Percentiles rank a stretch among this genome's conserved stretches.
These are phyloP conservation scores for Synanthedon formicaeformis DNA, from an alignment of 2,888 invertebrate genomes.

Conservation along the genomic window DNA sequence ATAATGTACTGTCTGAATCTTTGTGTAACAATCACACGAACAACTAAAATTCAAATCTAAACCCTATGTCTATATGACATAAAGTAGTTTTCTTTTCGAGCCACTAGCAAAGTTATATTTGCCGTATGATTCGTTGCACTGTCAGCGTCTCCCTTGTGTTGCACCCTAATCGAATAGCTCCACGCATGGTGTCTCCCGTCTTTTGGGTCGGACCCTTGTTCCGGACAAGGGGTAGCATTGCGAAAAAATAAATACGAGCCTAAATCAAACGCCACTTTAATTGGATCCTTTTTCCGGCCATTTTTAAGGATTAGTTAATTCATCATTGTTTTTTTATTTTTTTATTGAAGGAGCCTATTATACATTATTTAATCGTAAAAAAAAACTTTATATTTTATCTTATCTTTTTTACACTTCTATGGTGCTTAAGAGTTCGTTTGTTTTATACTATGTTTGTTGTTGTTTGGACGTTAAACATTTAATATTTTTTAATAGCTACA, in stretches of 20 bases:
- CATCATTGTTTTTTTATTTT: constrained; percentile 5
- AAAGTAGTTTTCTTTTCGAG: constrained; percentile 2
- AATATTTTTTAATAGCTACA: too few species aligned
- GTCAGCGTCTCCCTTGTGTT: constrained; percentile 58
- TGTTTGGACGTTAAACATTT: too few species aligned
- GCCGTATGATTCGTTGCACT: constrained; percentile 35
- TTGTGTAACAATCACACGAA: neutral
- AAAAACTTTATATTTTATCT: too few species aligned
- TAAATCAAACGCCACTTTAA: constrained; percentile 60
- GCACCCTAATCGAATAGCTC: constrained; percentile 68
- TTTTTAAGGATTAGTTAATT: constrained; percentile 58
- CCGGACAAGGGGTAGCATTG: constrained; percentile 52
- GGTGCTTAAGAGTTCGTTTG: too few species aligned
- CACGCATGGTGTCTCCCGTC: constrained; percentile 60
- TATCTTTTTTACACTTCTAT: too few species aligned
- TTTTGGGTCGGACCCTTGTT: constrained; percentile 54
- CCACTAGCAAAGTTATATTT: constrained; percentile 14
- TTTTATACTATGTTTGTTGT: too few species aligned
- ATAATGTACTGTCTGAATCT: constrained; percentile 44
- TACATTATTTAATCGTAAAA: too few species aligned
- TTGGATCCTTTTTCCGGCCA: constrained; percentile 50
- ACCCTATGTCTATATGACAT: constrained; percentile 1
- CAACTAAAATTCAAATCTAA: neutral
- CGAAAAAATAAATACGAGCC: constrained; percentile 61
- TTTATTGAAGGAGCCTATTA: neutral